Evolutionary conservation across 2,113 vertebrate species (phyloP).

Genomic region (Lontra canadensis): DNA sequence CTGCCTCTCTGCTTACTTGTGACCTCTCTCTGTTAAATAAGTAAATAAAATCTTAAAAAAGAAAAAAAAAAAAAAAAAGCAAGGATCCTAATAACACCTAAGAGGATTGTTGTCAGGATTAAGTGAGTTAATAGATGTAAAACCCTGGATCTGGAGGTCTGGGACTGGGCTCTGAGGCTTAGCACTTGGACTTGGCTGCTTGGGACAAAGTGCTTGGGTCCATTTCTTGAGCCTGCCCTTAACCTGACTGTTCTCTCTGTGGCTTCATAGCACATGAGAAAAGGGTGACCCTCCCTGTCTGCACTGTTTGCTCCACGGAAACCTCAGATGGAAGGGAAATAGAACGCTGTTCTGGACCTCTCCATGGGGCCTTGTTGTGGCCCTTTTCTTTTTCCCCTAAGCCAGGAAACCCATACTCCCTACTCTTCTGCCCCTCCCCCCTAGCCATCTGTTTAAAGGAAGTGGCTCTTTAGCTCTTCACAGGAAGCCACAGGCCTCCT

Average conservation of each 20-base stretch:
- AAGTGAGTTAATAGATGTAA: background rate
- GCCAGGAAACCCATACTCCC: background rate
- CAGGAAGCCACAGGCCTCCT: constrained; percentile 67
- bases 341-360: background rate
- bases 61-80: background rate
- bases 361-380: background rate
- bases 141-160: background rate
- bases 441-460: constrained; percentile 64
- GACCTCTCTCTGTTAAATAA: no score
- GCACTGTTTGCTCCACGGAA: background rate
- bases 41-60: no score
- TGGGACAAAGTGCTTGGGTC: background rate
- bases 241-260: background rate
- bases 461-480: constrained; percentile 71
- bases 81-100: background rate
- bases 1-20: no score
- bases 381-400: background rate
- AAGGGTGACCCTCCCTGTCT: background rate
- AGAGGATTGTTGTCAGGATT: background rate
- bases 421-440: constrained; percentile 36
- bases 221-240: background rate
- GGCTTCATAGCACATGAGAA: background rate
- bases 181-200: background rate
- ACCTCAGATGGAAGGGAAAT: background rate
- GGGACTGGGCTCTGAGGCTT: background rate